Evolutionary conservation across 2,888 invertebrate genomes (phyloP), one percentile per base, ranked within the genome.

Genomic region (Pseudococcus longispinus): DNA sequence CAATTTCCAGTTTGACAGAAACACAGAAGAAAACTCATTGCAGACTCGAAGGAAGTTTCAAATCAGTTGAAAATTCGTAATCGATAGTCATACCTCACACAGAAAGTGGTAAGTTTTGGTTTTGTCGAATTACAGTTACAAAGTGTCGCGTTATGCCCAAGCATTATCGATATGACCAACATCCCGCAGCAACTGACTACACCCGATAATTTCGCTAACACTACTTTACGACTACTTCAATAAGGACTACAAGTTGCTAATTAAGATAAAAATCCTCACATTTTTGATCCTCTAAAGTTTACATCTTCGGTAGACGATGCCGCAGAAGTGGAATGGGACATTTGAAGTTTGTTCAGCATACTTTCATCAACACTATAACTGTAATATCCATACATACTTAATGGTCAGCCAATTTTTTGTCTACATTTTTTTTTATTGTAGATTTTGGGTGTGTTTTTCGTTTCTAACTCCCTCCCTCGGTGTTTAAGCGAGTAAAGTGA

Each of bases 281-380:
- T 86, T 32, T 86, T 86, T 55, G 46, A 20, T 86, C 77, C 77
- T 51, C 77, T 86, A 86, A 77, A 9, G 77, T 86, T 86, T 55
- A 86, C 20, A 32, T 86, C 86, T 77, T 86, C 86, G 77, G 80
- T 86, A 70, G 86, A 86, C 77, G 86, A 86, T 80, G 86, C 86
- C 29, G 86, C 86, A 86, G 86, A 86, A 46, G 80, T 86, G 77
- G 86, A 86, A 80, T 77, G 86, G 32, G 86, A 86, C 32, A 77
- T 86, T 32, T 86, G 51, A 8, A 51, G 51, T 80, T 86, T 86
- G 86, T 86, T 86, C 86, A 51, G 86, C 86, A 85, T 74, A 85
- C 46, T 74, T 65, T 86, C 86, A 20, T 86, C 86, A 32, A 86
- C 86, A 77, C 86, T 86, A 86, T 86, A 86, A 55, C 86, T 86